phyloP scores from a whole-genome alignment of 2,113 vertebrate genomes.

The Aythya baeri region DNA sequence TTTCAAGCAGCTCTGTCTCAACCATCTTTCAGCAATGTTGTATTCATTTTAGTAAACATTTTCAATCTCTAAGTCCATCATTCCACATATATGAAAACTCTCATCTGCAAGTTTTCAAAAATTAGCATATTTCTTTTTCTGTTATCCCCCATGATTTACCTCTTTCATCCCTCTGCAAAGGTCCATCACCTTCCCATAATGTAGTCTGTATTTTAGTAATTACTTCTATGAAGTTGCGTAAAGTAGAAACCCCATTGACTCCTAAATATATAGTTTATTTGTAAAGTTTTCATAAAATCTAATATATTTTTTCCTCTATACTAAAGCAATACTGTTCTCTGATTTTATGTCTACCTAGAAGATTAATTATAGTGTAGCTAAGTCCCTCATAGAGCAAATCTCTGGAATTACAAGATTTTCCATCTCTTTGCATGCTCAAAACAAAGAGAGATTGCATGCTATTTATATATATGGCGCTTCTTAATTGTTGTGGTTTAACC shows the following conservation, averaged over 20 bases:
- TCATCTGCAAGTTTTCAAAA: not conserved
- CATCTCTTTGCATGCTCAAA: not conserved
- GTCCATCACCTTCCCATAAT: not conserved
- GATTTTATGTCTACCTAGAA: not conserved
- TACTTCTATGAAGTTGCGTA: not conserved
- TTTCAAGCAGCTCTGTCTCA: not conserved
- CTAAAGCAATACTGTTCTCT: not conserved
- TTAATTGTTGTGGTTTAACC: not conserved
- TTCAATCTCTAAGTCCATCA: not conserved
- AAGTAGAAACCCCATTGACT: not conserved
- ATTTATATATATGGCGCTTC: not conserved
- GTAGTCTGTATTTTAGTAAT: not conserved
- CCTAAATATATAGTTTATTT: not conserved
- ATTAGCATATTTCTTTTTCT: not conserved
- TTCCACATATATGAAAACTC: not conserved
- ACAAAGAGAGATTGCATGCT: not conserved
- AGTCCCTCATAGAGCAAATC: not conserved
- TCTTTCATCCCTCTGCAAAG: not conserved
- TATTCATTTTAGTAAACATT: not conserved
- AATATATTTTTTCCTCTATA: not conserved
- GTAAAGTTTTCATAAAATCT: not conserved
- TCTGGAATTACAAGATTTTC: not conserved
- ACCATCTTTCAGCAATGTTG: not conserved
- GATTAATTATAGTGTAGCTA: not conserved
- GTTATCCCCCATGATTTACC: rapidly evolving